Conservation (phyloP, 2,797 vertebrate genomes). For the Simalia tracyae region DNA sequence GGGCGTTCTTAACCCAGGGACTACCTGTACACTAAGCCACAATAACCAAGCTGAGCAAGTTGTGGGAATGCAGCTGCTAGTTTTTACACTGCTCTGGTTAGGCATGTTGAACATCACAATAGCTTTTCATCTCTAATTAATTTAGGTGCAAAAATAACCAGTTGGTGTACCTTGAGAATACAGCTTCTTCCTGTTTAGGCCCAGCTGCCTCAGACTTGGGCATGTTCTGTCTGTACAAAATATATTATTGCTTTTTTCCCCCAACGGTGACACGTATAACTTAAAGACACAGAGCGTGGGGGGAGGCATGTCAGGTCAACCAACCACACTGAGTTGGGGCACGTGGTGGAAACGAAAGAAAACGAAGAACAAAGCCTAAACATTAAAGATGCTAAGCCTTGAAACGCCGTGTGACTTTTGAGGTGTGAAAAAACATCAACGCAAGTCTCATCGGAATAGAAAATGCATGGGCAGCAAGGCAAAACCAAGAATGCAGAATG, state of each 20-base stretch:
- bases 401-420: neutral
- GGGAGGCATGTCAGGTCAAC: neutral
- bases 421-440: neutral
- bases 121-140: too few relatives aligned
- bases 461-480: neutral
- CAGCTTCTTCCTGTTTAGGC: too few relatives aligned
- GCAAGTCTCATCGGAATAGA: neutral
- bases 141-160: too few relatives aligned
- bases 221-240: neutral
- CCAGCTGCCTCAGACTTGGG: neutral
- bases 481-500: neutral
- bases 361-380: neutral
- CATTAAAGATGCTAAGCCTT: neutral
- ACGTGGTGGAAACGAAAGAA: neutral
- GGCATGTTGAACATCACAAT: too few relatives aligned
- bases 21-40: too few relatives aligned
- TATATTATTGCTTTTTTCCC: neutral
- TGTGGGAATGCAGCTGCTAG: too few relatives aligned
- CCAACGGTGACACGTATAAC: neutral
- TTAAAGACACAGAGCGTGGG: neutral
- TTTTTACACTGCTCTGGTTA: too few relatives aligned
- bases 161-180: too few relatives aligned
- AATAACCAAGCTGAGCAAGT: too few relatives aligned
- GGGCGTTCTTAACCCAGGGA: too few relatives aligned
- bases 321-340: neutral